These are phyloP conservation scores for Trogon melanurus DNA, from an alignment of 2,113 vertebrate species.

Conservation along the genomic window DNA sequence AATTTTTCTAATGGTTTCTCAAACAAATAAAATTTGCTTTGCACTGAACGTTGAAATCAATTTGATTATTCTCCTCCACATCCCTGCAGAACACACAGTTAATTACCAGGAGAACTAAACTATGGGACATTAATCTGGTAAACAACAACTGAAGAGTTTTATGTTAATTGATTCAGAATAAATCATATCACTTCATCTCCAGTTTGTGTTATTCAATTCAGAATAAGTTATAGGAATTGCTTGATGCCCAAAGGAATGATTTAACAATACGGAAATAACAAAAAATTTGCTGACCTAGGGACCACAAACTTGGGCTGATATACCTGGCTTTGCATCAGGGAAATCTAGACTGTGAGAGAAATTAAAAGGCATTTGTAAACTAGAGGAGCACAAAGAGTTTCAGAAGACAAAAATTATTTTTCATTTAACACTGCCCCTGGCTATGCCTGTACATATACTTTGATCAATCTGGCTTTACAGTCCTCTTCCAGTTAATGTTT, in stretches of 20 bases:
- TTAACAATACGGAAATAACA: neutral
- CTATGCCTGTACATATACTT: neutral
- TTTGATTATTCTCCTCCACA: neutral
- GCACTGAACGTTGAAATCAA: neutral
- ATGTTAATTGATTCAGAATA: neutral
- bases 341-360: neutral
- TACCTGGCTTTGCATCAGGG: neutral
- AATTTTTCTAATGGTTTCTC: neutral
- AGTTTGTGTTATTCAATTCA: neutral
- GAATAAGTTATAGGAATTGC: neutral
- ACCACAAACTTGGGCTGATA: neutral
- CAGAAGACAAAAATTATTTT: neutral
- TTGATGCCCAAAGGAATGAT: neutral
- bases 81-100: neutral
- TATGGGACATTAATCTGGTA: neutral
- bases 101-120: neutral
- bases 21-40: neutral
- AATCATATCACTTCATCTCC: neutral
- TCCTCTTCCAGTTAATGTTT: neutral
- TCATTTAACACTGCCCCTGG: neutral
- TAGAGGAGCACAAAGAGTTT: neutral
- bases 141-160: neutral
- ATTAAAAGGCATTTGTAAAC: neutral
- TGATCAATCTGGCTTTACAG: neutral
- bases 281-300: neutral